A percentile compares a stretch with the other conserved stretches of the same genome.
phyloP scores from a whole-genome alignment of 2,888 invertebrate genomes.

The Ormyrus nitidulus region DNA sequence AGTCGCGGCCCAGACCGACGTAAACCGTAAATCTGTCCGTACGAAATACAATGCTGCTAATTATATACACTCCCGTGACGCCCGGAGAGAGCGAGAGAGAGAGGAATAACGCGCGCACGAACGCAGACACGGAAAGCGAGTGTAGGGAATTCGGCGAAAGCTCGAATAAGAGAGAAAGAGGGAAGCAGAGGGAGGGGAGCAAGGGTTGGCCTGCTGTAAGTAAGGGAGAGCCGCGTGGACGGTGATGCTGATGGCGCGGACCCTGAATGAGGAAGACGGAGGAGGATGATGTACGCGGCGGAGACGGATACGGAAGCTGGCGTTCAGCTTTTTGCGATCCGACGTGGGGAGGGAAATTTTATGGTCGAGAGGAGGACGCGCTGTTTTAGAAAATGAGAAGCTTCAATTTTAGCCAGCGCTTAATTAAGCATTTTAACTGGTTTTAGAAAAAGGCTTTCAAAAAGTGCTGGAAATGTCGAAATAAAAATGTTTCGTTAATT shows the following conservation, averaged over 20 bases:
- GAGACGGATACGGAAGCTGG: neutral
- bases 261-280: conserved; percentile 6
- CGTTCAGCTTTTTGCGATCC: too few species aligned
- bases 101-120: conserved; percentile 47
- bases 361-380: too few species aligned
- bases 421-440: too few species aligned
- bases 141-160: conserved; percentile 15
- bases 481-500: too few species aligned
- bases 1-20: conserved; percentile 69
- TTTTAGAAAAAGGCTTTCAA: too few species aligned
- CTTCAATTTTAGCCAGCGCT: too few species aligned
- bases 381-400: too few species aligned
- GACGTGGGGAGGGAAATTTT: too few species aligned
- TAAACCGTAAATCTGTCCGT: conserved; percentile 74
- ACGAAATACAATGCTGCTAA: conserved; percentile 74
- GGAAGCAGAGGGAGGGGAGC: conserved; percentile 50
- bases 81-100: conserved; percentile 54
- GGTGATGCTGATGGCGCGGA: neutral
- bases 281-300: neutral
- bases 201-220: conserved; percentile 51
- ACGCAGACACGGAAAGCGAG: conserved; percentile 40
- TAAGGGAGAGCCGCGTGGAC: conserved; percentile 44
- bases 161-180: conserved; percentile 26
- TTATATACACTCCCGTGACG: conserved; percentile 75
- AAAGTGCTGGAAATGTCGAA: too few species aligned